These are phyloP conservation scores for Pelobates fuscus DNA, from an alignment of 2,113 vertebrate species.

Conservation along the genomic window DNA sequence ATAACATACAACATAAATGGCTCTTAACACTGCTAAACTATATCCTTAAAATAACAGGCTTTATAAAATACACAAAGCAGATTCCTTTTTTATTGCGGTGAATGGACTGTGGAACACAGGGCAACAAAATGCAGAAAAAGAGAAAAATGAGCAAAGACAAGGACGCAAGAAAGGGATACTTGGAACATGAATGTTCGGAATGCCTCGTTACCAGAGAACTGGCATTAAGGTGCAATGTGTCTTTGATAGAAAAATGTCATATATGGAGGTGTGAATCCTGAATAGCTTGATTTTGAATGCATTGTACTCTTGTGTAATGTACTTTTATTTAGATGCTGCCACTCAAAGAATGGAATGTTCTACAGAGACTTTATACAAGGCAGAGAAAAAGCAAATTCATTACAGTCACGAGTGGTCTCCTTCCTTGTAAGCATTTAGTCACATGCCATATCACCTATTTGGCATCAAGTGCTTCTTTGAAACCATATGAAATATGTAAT, in stretches of 20 bases:
- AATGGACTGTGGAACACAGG: conserved; percentile 68
- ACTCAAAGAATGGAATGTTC: background rate
- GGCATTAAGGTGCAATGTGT: conserved; percentile 64
- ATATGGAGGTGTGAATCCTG: conserved; percentile 42
- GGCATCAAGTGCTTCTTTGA: too few species aligned
- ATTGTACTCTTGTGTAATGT: background rate
- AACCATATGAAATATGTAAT: too few species aligned
- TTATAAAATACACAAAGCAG: conserved; percentile 56
- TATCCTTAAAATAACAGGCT: conserved; percentile 68
- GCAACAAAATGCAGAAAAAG: conserved; percentile 61
- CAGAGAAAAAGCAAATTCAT: too few species aligned
- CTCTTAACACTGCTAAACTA: conserved; percentile 68
- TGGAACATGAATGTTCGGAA: conserved; percentile 67
- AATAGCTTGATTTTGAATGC: conserved; percentile 48
- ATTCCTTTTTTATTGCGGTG: conserved; percentile 63
- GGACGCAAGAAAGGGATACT: conserved; percentile 64
- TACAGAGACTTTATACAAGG: too few species aligned
- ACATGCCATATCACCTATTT: too few species aligned
- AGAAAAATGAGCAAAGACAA: conserved; percentile 54
- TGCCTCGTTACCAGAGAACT: conserved; percentile 55
- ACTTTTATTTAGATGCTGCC: background rate
- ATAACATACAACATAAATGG: conserved; percentile 74
- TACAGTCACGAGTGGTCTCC: too few species aligned
- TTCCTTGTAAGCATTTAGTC: too few species aligned
- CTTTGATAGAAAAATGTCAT: conserved; percentile 56